Conservation (phyloP, 2,113 vertebrate genomes). For the Saccopteryx bilineata region DNA sequence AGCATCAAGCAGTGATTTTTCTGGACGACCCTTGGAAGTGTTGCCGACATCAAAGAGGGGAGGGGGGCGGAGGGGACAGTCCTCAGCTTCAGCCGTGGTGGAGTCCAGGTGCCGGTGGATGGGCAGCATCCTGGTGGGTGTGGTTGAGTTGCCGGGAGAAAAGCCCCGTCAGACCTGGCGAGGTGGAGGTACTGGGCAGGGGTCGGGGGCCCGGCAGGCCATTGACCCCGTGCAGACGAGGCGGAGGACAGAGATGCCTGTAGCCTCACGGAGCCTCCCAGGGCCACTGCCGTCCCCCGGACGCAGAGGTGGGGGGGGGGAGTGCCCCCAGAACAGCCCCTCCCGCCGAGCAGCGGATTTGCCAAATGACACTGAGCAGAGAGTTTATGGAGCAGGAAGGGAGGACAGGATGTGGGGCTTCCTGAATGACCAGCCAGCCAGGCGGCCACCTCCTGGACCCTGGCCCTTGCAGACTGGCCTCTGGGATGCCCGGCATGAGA, state of each 20-base stretch:
- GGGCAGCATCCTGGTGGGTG: background rate
- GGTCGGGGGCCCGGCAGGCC: background rate
- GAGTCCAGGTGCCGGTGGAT: background rate
- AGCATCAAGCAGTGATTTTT: fast-evolving
- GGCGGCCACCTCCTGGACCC: background rate
- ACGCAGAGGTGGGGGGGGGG: fast-evolving
- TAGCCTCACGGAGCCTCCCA: fast-evolving
- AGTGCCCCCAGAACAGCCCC: background rate
- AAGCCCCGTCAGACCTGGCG: fast-evolving
- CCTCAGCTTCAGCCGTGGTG: background rate
- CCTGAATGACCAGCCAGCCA: background rate
- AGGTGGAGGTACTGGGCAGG: fast-evolving
- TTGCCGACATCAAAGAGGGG: fast-evolving
- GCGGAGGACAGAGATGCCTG: fast-evolving
- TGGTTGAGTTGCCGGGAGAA: fast-evolving
- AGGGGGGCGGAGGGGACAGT: fast-evolving
- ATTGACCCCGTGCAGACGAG: fast-evolving
- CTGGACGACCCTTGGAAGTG: fast-evolving
- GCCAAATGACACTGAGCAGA: background rate
- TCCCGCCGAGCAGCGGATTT: background rate
- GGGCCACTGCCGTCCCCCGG: background rate
- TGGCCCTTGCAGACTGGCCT: background rate
- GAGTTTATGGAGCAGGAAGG: background rate
- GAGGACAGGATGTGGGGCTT: background rate
- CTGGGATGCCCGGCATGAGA: fast-evolving